phyloP scores from a whole-genome alignment of 2,797 vertebrate genomes.

The Spinibarbus caldwelli region DNA sequence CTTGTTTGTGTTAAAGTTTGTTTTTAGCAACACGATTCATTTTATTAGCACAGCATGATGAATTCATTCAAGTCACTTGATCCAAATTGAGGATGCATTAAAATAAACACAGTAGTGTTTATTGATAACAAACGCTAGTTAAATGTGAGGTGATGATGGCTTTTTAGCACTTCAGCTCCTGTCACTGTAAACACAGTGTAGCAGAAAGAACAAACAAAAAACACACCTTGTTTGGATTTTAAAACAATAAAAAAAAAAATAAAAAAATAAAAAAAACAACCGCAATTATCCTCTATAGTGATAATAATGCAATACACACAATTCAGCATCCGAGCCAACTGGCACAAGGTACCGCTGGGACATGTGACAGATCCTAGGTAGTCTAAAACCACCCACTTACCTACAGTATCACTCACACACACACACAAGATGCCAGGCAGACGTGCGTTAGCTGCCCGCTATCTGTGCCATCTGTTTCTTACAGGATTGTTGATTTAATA shows the following conservation, averaged over 20 bases:
- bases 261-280: background rate
- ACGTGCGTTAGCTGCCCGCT: constrained; percentile 33
- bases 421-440: constrained; percentile 44
- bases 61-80: background rate
- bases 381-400: constrained; percentile 39
- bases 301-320: background rate
- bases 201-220: background rate
- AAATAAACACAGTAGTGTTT: constrained; percentile 9
- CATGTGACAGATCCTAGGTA: constrained; percentile 31
- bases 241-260: background rate
- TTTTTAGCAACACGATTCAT: background rate
- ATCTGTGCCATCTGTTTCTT: constrained; percentile 59
- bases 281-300: background rate
- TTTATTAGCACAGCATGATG: background rate
- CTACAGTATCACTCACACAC: constrained; percentile 21
- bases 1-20: background rate
- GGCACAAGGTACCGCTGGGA: constrained; percentile 13
- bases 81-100: constrained; percentile 7
- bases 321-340: constrained; percentile 6
- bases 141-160: background rate
- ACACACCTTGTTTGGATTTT: background rate
- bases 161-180: background rate
- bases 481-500: constrained; percentile 59
- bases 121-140: background rate
- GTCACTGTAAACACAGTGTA: background rate